A percentile compares a stretch with the other conserved stretches of the same genome.
phyloP scores from a whole-genome alignment of 2,113 vertebrate species.

The Narcine bancroftii region DNA sequence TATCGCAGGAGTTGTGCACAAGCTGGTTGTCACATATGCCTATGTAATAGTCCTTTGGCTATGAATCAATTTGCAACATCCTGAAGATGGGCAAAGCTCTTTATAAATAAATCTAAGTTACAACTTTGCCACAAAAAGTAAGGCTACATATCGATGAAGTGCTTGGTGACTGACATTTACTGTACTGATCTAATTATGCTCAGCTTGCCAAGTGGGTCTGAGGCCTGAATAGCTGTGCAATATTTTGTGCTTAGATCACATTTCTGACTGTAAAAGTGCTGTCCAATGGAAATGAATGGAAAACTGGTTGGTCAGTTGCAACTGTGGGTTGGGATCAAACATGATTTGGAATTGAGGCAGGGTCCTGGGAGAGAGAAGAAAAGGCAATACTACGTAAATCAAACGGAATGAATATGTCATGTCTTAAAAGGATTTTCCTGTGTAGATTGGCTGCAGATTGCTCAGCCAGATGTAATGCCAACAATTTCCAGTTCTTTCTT shows the following conservation, averaged over 20 bases:
- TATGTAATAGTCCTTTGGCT: background rate
- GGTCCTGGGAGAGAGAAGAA: background rate
- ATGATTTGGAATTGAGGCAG: background rate
- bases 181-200: background rate
- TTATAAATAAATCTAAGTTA: slow-evolving; percentile 1
- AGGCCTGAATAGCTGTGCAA: background rate
- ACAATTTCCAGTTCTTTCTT: slow-evolving; percentile 66
- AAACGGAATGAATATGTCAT: background rate
- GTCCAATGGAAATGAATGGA: background rate
- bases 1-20: background rate
- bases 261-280: background rate
- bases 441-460: slow-evolving; percentile 15
- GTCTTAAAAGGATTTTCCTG: background rate
- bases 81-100: background rate
- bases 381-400: background rate
- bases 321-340: background rate
- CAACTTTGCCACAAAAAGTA: background rate
- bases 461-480: slow-evolving; percentile 44
- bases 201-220: background rate
- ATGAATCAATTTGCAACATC: background rate
- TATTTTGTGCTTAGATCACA: background rate
- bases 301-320: background rate
- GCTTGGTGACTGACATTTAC: background rate
- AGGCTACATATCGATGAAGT: background rate
- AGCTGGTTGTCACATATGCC: background rate